These are phyloP conservation scores for Drosophila pullipes DNA, from an alignment of 2,888 invertebrate genomes.

Conservation along the genomic window DNA sequence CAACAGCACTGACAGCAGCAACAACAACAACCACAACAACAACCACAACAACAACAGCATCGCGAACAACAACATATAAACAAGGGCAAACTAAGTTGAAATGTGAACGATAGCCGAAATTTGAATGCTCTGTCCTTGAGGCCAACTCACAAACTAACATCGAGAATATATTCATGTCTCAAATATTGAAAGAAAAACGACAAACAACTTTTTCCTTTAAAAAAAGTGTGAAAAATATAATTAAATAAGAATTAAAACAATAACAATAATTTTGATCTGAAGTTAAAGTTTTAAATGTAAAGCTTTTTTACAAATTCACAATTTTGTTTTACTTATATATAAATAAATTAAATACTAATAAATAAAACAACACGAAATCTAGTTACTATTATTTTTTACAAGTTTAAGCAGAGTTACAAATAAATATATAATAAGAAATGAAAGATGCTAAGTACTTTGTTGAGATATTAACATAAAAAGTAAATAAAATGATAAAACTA, in stretches of 20 bases:
- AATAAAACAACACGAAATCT: too few relatives aligned
- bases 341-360: too few relatives aligned
- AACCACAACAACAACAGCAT: conserved; percentile 3
- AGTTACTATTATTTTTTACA: too few relatives aligned
- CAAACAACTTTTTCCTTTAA: neutral
- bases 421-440: too few relatives aligned
- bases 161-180: neutral
- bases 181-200: neutral
- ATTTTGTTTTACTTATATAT: too few relatives aligned
- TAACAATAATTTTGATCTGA: too few relatives aligned
- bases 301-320: too few relatives aligned
- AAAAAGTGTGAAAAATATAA: fast-evolving
- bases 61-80: conserved; percentile 1
- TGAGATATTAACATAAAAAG: too few relatives aligned
- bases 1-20: conserved; percentile 11
- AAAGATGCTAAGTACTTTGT: too few relatives aligned
- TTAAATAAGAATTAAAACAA: neutral
- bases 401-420: too few relatives aligned
- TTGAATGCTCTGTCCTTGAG: conserved; percentile 22
- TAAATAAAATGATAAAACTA: too few relatives aligned
- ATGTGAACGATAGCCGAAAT: conserved; percentile 1
- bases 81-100: conserved; percentile 19
- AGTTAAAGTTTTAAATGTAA: too few relatives aligned
- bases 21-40: conserved; percentile 3
- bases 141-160: neutral